Evolutionary conservation across 1,140 invertebrate genomes (phyloP), one percentile per base, ranked within the genome.

Genomic region (Mycetomoellerius zeteki): DNA sequence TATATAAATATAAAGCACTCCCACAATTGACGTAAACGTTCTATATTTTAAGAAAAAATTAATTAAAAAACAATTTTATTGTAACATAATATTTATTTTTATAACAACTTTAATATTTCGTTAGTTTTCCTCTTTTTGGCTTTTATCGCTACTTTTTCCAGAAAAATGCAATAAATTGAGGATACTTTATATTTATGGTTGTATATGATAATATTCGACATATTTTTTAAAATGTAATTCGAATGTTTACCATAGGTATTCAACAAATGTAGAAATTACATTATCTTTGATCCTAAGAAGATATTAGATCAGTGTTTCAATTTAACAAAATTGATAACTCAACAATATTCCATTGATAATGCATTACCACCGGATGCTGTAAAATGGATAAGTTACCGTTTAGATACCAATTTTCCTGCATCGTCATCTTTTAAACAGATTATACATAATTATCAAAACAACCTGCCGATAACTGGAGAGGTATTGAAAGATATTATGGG

Each of bases 211-310:
- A 27, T 67, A 67, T 67, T 14, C 8, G 21, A 37, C 30, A 37
- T 24, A 5, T 60, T 0, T 65, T 64, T 75, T 62, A 47, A n/a
- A 73, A 80, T 77, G n/a, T 47, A 12, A 73, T 37, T 21, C 16
- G 14, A 73, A 24, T 47, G 19, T 86, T 90, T 65, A 81, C 93
- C 92, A 52, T 64, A 96, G 95, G 93, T 94, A 5, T 94, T 94
- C 56, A 93, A 94, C 64, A 94, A 93, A 27, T 94, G 92, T 47
- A 93, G 85, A 24, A 94, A 94, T 86, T 93, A 93, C 37, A 93
- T 94, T 50, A 88, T 80, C 2, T 94, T 92, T 27, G 94, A 94
- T 50, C 92, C 93, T 1, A 54, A 94, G 8, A 72, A 82, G 16
- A 92, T 94, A 85, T 90, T 92, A 12, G 75, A 80, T 37, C 58